These are phyloP conservation scores for Eueides isabella DNA, from an alignment of 1,140 invertebrate species.

Conservation along the genomic window DNA sequence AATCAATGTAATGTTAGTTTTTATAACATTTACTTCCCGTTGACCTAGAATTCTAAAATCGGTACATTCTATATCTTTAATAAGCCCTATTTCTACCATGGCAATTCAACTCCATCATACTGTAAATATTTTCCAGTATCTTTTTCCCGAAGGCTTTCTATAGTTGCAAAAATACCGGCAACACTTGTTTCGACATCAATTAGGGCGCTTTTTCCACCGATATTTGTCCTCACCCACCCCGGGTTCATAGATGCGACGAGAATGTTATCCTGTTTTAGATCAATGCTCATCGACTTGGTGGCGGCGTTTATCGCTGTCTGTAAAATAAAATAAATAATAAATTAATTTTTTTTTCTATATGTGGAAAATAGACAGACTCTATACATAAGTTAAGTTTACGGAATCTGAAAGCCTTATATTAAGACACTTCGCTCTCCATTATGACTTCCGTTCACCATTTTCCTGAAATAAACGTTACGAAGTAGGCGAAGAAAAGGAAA, in stretches of 20 bases:
- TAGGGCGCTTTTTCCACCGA: slow-evolving; percentile 92
- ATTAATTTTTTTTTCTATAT: too few relatives aligned
- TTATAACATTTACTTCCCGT: too few relatives aligned
- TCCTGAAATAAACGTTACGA: too few relatives aligned
- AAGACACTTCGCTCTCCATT: too few relatives aligned
- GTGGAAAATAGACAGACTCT: too few relatives aligned
- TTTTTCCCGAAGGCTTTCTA: slow-evolving; percentile 84
- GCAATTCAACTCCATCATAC: slow-evolving; percentile 88
- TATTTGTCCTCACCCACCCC: slow-evolving; percentile 95
- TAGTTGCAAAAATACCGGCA: slow-evolving; percentile 85
- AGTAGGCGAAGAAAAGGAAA: too few relatives aligned
- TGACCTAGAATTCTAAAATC: too few relatives aligned
- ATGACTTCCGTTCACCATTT: too few relatives aligned
- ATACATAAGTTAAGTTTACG: too few relatives aligned
- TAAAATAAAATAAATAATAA: slow-evolving; percentile 49
- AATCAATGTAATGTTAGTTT: too few relatives aligned
- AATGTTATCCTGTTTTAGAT: slow-evolving; percentile 90
- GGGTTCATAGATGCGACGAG: slow-evolving; percentile 91
- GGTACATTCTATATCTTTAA: too few relatives aligned
- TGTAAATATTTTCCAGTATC: slow-evolving; percentile 90
- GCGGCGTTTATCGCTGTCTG: slow-evolving; percentile 93
- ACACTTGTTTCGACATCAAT: slow-evolving; percentile 87
- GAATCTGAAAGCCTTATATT: too few relatives aligned
- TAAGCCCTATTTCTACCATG: slow-evolving; percentile 84
- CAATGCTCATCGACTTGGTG: slow-evolving; percentile 92